phyloP scores from a whole-genome alignment of 2,113 vertebrate genomes.

The Probosciger aterrimus region DNA sequence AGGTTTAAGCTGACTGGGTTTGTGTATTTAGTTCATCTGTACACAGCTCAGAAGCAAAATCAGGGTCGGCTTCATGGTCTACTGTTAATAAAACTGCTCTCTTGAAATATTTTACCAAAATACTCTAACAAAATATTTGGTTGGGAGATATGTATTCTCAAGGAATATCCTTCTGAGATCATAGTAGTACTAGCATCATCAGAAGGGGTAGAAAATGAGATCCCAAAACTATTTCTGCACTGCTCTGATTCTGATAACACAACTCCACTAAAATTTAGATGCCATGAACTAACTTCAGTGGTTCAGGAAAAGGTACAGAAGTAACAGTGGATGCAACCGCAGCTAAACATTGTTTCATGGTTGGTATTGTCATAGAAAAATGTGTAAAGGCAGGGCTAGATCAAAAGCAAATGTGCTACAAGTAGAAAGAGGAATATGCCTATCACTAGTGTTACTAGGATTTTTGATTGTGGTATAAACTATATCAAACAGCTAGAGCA shows the following conservation, averaged over 20 bases:
- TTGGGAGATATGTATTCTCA: neutral
- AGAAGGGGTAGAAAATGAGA: neutral
- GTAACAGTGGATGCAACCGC: neutral
- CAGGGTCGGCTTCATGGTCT: neutral
- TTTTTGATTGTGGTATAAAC: neutral
- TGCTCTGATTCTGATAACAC: neutral
- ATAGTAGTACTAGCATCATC: neutral
- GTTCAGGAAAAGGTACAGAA: neutral
- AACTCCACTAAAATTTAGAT: neutral
- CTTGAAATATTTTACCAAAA: neutral
- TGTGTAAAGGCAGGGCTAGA: neutral
- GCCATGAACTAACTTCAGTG: neutral
- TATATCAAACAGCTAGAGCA: accelerated
- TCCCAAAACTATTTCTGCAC: neutral
- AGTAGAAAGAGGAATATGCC: neutral
- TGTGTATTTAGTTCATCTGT: neutral
- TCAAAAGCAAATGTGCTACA: neutral
- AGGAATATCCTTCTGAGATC: neutral
- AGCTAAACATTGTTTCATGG: neutral
- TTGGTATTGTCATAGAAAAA: neutral
- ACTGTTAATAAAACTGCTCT: neutral
- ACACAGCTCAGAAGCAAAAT: neutral
- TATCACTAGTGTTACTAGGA: neutral
- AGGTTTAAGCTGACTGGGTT: neutral
- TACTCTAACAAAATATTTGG: neutral